Conservation (phyloP, 2,888 invertebrate species). For the Tetragonisca angustula region DNA sequence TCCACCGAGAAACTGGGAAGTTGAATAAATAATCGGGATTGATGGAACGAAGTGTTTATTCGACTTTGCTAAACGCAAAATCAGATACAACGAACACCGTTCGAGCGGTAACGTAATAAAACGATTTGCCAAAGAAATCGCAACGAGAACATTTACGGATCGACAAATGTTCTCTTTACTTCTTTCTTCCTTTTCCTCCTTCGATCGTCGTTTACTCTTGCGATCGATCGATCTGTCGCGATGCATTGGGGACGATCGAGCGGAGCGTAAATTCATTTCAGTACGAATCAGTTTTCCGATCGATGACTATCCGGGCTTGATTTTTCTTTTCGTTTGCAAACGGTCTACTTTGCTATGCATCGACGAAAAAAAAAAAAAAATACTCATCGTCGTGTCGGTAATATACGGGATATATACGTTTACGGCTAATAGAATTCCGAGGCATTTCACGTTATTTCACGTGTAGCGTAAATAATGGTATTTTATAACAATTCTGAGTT, state of each 20-base stretch:
- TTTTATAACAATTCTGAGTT: neutral
- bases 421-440: neutral
- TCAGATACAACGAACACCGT: neutral
- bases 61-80: neutral
- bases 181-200: neutral
- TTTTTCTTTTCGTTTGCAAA: slow-evolving; percentile 10
- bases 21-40: neutral
- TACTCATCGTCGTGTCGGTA: slow-evolving; percentile 3
- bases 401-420: neutral
- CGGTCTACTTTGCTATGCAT: slow-evolving; percentile 3
- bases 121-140: slow-evolving; percentile 5
- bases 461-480: neutral
- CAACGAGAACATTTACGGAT: slow-evolving; percentile 25
- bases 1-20: neutral
- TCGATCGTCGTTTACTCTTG: neutral
- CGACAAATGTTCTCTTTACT: slow-evolving; percentile 16
- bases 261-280: neutral
- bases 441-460: too few species aligned
- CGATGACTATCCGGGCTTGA: slow-evolving; percentile 3
- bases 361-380: neutral
- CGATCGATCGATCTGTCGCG: slow-evolving; percentile 41
- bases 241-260: slow-evolving; percentile 24
- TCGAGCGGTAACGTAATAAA: neutral
- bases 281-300: slow-evolving; percentile 25
- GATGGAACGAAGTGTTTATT: neutral